Conservation (phyloP, 2,113 vertebrate species). For the Lepus timidus region DNA sequence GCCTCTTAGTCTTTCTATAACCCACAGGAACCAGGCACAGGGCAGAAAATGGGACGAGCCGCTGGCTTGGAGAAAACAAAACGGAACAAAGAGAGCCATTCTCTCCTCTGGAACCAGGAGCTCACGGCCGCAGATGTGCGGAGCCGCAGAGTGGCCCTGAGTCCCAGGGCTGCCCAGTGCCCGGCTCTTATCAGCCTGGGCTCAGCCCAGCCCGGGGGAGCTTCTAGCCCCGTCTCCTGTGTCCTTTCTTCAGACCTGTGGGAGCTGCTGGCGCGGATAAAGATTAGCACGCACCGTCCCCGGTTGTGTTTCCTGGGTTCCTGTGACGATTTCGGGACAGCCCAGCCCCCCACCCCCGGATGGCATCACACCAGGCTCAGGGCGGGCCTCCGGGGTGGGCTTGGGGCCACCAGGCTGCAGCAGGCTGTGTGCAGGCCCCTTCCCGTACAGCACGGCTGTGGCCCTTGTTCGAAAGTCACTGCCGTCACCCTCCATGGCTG, state of each 20-base stretch:
- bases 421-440: neutral
- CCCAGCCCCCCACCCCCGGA: neutral
- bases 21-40: neutral
- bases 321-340: neutral
- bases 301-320: neutral
- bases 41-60: neutral
- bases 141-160: neutral
- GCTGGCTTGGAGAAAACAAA: neutral
- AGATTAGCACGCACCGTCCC: neutral
- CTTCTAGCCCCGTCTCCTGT: neutral
- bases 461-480: neutral
- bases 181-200: neutral
- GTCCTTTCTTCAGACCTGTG: neutral
- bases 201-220: neutral
- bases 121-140: neutral
- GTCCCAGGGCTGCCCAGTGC: neutral
- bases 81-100: constrained; percentile 54
- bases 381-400: neutral
- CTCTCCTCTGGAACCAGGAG: constrained; percentile 43
- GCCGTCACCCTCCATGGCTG: fast-evolving
- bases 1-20: neutral
- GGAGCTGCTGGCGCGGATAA: neutral
- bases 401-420: neutral
- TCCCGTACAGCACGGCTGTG: too few species aligned
- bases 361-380: fast-evolving